These are phyloP conservation scores for Tychaedon coryphoeus DNA, from an alignment of 2,113 vertebrate genomes.

Conservation along the genomic window DNA sequence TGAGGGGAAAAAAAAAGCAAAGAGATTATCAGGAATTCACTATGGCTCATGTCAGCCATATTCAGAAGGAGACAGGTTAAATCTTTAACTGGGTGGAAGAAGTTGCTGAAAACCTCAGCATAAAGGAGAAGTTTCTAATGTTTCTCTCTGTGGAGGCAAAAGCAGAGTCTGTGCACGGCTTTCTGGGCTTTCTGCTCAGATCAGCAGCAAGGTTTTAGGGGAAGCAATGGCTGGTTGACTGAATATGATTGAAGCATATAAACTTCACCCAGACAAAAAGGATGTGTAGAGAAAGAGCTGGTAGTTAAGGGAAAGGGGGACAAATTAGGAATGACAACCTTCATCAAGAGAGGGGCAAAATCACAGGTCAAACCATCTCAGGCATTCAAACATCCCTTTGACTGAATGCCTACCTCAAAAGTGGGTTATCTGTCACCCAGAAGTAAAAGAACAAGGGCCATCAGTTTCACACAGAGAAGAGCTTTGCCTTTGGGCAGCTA, in stretches of 20 bases:
- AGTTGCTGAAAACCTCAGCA: not conserved
- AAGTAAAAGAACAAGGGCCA: not conserved
- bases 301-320: not conserved
- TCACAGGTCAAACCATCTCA: not conserved
- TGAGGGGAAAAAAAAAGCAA: not conserved
- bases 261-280: not conserved
- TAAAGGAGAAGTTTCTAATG: not conserved
- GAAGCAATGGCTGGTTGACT: not conserved
- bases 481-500: not conserved
- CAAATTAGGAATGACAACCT: not conserved
- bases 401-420: not conserved
- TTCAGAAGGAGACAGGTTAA: not conserved
- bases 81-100: not conserved
- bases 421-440: not conserved
- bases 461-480: not conserved
- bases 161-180: not conserved
- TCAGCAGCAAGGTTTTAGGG: not conserved
- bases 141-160: not conserved
- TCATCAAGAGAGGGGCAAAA: not conserved
- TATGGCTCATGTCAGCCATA: fast-evolving
- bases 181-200: not conserved
- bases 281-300: not conserved
- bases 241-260: not conserved
- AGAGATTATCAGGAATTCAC: not conserved
- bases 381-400: not conserved